Evolutionary conservation across 2,797 vertebrate species (phyloP).

Genomic region (Rachycentron canadum): DNA sequence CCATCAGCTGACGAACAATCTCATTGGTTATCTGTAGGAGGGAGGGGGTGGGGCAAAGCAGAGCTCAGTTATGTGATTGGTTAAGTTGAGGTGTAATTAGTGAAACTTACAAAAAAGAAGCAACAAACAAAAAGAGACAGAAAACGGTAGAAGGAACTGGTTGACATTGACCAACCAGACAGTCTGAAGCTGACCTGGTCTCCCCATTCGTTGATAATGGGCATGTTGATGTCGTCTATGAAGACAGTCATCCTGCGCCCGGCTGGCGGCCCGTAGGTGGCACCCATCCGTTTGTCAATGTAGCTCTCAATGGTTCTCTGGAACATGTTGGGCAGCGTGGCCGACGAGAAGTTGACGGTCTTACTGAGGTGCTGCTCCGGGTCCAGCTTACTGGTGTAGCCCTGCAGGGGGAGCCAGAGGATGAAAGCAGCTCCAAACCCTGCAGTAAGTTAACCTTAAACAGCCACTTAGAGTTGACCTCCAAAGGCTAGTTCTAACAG

Average conservation of each 20-base stretch:
- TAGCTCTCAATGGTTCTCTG: constrained; percentile 88
- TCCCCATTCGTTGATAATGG: constrained; percentile 91
- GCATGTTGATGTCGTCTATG: constrained; percentile 93
- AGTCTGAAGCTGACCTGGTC: constrained; percentile 84
- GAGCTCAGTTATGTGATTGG: too few relatives aligned
- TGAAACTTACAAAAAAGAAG: too few relatives aligned
- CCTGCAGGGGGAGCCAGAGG: constrained; percentile 71
- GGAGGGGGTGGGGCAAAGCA: too few relatives aligned
- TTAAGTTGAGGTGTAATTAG: neutral
- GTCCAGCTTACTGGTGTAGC: constrained; percentile 86
- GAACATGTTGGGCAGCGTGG: constrained; percentile 84
- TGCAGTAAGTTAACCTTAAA: neutral
- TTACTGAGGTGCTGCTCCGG: constrained; percentile 86
- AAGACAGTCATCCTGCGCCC: constrained; percentile 90
- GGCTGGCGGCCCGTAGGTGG: constrained; percentile 88
- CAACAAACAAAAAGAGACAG: neutral
- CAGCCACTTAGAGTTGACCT: neutral
- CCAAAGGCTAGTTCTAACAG: neutral
- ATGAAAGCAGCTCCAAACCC: neutral
- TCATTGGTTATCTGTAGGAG: constrained; percentile 89
- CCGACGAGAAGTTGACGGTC: constrained; percentile 89
- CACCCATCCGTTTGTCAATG: constrained; percentile 89
- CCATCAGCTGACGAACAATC: constrained; percentile 92
- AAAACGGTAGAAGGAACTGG: neutral
- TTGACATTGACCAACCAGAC: neutral